Base-by-base conservation (phyloP, 2,113 vertebrate genomes). In the Naja naja region DNA sequence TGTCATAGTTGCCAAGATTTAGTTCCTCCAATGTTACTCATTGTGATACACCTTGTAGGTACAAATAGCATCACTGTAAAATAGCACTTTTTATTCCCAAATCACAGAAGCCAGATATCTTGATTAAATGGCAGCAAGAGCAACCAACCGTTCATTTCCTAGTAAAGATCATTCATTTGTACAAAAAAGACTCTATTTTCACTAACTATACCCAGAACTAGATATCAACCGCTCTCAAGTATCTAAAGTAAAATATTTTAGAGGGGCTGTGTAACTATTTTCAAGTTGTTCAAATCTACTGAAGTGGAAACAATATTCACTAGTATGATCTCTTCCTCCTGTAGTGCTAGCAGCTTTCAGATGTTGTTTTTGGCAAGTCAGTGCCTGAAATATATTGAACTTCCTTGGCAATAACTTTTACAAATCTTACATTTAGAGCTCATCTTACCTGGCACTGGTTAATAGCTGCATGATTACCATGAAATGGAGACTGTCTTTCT, bases 401-500 rank as follows among this genome's bases (percentile, higher is more conserved):
- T 90, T 81, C 47, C 93, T 45, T 7, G 90, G 3, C 12, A 55
- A 34, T 64, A 94, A 22, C 25, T 90, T 39, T 4, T 56, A 90
- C 0, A 3, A 91, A 0, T 0, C 16, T 85, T 25, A 47, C 53
- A 86, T 91, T 39, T 45, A 49, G 43, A 10, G 8, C 11, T 3
- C 11, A 12, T 88, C 95, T 97, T 96, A 99, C 99, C 99, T 99
- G 99, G 94, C 98, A 98, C 95, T 99, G 98, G 97, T 99, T 99
- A 98, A 99, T 99, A 94, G 99, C 98, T 89, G 98, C 97, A 91
- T 99, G 99, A 98, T 99, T 99, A 95, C 99, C 99, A 95, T 99
- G 99, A 97, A 99, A 99, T 3, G 99, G 99, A 60, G 99, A 99
- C 95, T 99, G 99, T 93, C 99, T 98, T 56, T 99, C 99, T 96